phyloP scores from a whole-genome alignment of 1,140 invertebrate genomes.

The Augochlora pura region DNA sequence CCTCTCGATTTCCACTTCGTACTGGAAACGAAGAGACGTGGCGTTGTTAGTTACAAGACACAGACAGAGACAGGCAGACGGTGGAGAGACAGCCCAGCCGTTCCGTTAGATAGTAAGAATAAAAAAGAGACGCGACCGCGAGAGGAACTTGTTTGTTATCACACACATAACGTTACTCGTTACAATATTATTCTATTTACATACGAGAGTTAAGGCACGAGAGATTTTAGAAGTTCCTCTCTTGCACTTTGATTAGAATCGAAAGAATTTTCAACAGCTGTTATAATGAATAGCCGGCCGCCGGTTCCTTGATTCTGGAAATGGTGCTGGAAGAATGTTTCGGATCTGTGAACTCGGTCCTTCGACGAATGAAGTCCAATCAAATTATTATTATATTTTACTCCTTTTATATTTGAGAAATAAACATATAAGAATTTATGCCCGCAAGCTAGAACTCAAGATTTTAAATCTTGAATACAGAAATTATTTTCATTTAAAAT shows the following conservation, averaged over 20 bases:
- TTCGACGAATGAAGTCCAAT: background rate
- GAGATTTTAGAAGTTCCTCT: slow-evolving; percentile 42
- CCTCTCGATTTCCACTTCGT: slow-evolving; percentile 89
- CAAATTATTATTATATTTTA: no score
- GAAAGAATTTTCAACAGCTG: background rate
- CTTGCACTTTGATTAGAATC: background rate
- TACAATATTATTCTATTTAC: slow-evolving; percentile 4
- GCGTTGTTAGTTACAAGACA: slow-evolving; percentile 75
- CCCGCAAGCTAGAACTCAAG: no score
- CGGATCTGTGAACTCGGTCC: background rate
- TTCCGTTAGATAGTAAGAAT: slow-evolving; percentile 32
- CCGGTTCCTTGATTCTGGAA: background rate
- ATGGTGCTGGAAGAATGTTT: background rate
- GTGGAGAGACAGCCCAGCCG: background rate
- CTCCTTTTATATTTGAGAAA: no score
- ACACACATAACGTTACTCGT: slow-evolving; percentile 6
- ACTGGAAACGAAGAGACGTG: slow-evolving; percentile 78
- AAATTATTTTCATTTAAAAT: no score
- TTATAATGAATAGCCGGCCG: background rate
- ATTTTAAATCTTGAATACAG: no score
- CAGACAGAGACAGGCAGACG: background rate
- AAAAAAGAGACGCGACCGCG: background rate
- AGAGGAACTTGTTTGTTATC: slow-evolving; percentile 51
- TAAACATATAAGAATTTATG: no score
- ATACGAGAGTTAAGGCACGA: slow-evolving; percentile 12